Evolutionary conservation across 2,797 vertebrate genomes (phyloP), one percentile per base, ranked within the genome.

Genomic region (Cuniculus paca): DNA sequence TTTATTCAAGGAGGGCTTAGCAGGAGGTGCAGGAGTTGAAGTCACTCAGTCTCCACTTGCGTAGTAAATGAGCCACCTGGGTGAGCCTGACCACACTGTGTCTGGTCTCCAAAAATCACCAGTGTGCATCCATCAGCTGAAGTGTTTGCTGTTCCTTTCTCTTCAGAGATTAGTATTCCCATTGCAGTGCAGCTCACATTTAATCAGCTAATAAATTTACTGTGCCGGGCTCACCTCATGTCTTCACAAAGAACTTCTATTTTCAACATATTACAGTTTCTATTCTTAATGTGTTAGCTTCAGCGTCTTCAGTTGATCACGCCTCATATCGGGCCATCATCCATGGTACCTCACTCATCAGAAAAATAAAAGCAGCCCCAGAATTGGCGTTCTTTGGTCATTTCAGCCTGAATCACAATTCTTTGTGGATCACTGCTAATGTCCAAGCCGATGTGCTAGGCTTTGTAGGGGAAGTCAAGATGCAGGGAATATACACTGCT

Each of bases 221-320:
- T 91, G 85, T 26, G 75, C 84, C 22, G 61, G 52, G 31, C 1
- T 90, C 8, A 54, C 36, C 19, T 65, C 34, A 45, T 28, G 36
- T 11, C 65, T 95, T 89, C n/a, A 81, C 28, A 63, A 83, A 39
- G n/a, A 94, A 87, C n/a, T 75, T 63, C 63, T 58, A 39, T 70
- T 89, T 95, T 77, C 74, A 95, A 89, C 28, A 20, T 48, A 28
- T 45, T 61, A 14, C 2, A 22, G 20, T 45, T 91, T 96, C 79
- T 56, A 5, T 63, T 80, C 82, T 68, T 89, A 70, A 63, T 48
- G 1, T 13, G 22, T 63, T 58, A 81, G 61, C 22, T 70, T 42
- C 52, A 90, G 34, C 42, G 4, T 84, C 34, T 92, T 74, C 58
- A 14, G 17, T 5, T 60, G 42, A 48, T 80, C 68, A 54, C 6